Conservation (phyloP, 2,113 vertebrate genomes). For the rabbit (Oryctolagus cuniculus) region mOryCun1.1 NC_091453.1:126527501-126528000, state of each 20-base stretch:
- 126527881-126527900: neutral
- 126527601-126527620: constrained; percentile 76
- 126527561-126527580: too few species aligned
- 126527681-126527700: constrained; percentile 65
- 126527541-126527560: too few species aligned
- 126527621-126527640: constrained; percentile 80
- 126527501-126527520: too few species aligned
- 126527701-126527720: neutral
- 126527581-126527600: constrained; percentile 61
- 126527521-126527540: too few species aligned
- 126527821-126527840: too few species aligned
- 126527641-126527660: constrained; percentile 70
- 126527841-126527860: neutral
- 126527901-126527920: neutral
- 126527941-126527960: constrained; percentile 8
- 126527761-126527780: fast-evolving
- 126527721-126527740: neutral
- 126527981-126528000: constrained; percentile 48
- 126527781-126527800: constrained; percentile 86
- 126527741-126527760: fast-evolving
- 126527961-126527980: constrained; percentile 23
- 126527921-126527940: constrained; percentile 42
- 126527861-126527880: constrained; percentile 59
- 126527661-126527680: constrained; percentile 79
- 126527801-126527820: constrained; percentile 75